phyloP scores from a whole-genome alignment of 2,113 vertebrate species.

The Petrocephalus zakoni region DNA sequence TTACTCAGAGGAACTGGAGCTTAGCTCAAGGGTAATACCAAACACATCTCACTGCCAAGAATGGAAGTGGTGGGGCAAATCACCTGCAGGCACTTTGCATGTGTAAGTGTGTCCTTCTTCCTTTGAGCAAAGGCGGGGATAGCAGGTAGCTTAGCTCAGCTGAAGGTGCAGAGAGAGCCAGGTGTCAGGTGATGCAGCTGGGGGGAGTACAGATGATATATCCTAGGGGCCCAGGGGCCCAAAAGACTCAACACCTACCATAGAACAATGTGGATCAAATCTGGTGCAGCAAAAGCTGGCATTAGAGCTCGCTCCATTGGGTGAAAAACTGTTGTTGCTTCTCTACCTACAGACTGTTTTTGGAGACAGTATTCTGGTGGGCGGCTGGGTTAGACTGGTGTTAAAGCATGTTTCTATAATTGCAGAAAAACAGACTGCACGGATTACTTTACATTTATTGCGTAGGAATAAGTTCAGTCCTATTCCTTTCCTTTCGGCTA shows the following conservation, averaged over 20 bases:
- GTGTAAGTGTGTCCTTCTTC: not conserved
- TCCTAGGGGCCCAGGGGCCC: not conserved
- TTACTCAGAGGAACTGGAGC: slow-evolving; percentile 9
- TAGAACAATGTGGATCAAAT: not conserved
- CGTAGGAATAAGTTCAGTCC: not conserved
- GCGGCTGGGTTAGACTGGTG: not conserved
- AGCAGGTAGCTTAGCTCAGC: not conserved
- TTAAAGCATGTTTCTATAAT: slow-evolving; percentile 1
- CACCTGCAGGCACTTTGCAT: too few species aligned
- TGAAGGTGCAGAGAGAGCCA: not conserved
- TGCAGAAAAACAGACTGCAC: not conserved
- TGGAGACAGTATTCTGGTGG: not conserved
- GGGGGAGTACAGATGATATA: not conserved
- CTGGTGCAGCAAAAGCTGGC: not conserved
- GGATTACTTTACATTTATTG: not conserved
- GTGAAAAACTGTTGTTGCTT: not conserved
- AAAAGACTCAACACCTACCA: not conserved
- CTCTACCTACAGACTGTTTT: not conserved
- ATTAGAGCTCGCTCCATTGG: not conserved
- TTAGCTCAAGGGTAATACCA: not conserved
- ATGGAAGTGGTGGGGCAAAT: not conserved
- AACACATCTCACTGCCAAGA: not conserved
- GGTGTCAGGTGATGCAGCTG: not conserved
- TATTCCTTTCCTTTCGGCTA: not conserved
- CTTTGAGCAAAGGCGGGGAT: too few species aligned